Evolutionary conservation across 1,140 invertebrate species (phyloP), one percentile per base, ranked within the genome.

Genomic region (Aphelenchoides besseyi): DNA sequence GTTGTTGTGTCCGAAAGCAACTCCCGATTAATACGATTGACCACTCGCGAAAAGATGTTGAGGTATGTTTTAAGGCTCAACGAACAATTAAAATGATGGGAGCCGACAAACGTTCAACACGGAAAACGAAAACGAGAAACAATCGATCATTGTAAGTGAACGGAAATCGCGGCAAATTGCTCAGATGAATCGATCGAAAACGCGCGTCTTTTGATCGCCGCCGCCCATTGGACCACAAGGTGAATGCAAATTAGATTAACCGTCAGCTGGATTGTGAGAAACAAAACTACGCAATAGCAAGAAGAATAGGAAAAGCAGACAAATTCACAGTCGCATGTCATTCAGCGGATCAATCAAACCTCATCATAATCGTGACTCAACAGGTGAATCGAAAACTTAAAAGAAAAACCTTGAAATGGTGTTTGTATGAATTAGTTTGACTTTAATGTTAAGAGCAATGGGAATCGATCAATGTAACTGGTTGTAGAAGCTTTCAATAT

Each of bases 161-260:
- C 41, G 41, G 41, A 48, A 16, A 23, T 23, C 23, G 41, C 41
- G 41, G 41, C 23, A 48, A 48, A 48, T 48, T 23, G 41, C 12
- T 23, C n/a, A n/a, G 41, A 23, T 23, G 12, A 48, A 48, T 48
- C 41, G 41, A 23, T 16, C 12, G 41, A 48, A 12, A 48, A 48
- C 41, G 41, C 41, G 41, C 41, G 12, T 48, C 41, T 48, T 48
- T 48, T 48, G 41, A 48, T 48, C 41, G 41, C 41, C 41, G 41
- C 41, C 41, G 41, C 41, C 41, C 41, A 23, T 48, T 23, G 41
- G 41, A 12, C 41, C 41, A 48, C 41, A 12, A 23, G 41, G 12
- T 12, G 41, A 23, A 48, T 48, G 41, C 41, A 48, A 48, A 48
- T 48, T 23, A 23, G 23, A 48, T 48, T 48, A 48, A 23, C 12